These are phyloP conservation scores for Typhlichthys subterraneus DNA, from an alignment of 2,797 vertebrate species.

Conservation along the genomic window DNA sequence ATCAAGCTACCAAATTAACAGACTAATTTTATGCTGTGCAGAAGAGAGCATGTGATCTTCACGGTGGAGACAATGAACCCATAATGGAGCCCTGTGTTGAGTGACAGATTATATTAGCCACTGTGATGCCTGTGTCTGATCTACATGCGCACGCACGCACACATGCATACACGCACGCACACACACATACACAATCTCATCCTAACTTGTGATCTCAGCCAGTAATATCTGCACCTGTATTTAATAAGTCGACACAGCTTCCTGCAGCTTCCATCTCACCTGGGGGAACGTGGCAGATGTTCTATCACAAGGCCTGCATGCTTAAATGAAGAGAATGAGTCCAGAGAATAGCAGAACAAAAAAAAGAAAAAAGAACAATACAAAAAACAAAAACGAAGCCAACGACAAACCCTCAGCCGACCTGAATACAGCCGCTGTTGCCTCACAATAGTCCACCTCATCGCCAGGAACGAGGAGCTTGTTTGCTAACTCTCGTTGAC, in stretches of 20 bases:
- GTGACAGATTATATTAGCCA: conserved; percentile 45
- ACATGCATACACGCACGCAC: conserved; percentile 22
- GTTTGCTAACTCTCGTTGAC: conserved; percentile 1
- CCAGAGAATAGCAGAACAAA: conserved; percentile 62
- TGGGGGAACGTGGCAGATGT: conserved; percentile 43
- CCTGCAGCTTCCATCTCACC: conserved; percentile 49
- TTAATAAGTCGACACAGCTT: conserved; percentile 33
- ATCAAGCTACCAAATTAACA: not conserved
- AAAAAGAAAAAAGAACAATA: conserved; percentile 43
- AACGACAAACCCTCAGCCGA: conserved; percentile 70
- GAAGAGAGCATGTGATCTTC: conserved; percentile 18
- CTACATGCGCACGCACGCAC: conserved; percentile 24
- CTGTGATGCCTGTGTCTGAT: conserved; percentile 72
- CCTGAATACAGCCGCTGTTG: conserved; percentile 83
- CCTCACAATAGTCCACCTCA: conserved; percentile 77
- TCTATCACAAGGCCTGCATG: conserved; percentile 86
- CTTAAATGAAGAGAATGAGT: conserved; percentile 78
- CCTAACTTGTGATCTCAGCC: conserved; percentile 40
- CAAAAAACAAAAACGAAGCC: too few relatives aligned
- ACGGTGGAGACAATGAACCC: conserved; percentile 30
- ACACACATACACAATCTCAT: conserved; percentile 7
- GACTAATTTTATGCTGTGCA: conserved; percentile 14
- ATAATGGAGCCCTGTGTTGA: conserved; percentile 39
- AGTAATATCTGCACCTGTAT: conserved; percentile 40
- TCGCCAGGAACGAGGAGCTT: conserved; percentile 36